These are phyloP conservation scores for Apostichopus leukothele DNA, from an alignment of 53 echinoderm and acorn worm species.

Conservation along the genomic window DNA sequence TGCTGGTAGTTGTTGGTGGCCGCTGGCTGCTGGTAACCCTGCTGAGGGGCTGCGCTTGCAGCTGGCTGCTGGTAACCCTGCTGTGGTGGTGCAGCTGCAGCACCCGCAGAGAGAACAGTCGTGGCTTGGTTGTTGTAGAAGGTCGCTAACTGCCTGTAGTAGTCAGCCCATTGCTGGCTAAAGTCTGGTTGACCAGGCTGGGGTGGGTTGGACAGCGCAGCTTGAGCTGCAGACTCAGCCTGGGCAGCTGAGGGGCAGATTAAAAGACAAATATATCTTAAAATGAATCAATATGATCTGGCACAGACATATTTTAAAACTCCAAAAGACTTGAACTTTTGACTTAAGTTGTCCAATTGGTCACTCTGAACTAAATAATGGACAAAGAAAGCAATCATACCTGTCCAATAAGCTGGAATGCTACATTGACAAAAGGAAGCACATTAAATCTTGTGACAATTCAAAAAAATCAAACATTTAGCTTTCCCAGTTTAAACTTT, in stretches of 20 bases:
- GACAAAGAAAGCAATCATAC: too few relatives aligned
- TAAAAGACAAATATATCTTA: neutral
- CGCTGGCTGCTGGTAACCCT: neutral
- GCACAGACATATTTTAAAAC: too few relatives aligned
- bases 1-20: conserved; percentile 13
- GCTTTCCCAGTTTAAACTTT: too few relatives aligned
- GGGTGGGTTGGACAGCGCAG: conserved; percentile 39
- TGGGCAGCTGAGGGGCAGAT: conserved; percentile 1
- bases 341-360: too few relatives aligned
- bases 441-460: too few relatives aligned
- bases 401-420: too few relatives aligned
- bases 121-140: conserved; percentile 58
- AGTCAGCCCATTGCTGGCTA: conserved; percentile 85
- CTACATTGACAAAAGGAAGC: too few relatives aligned
- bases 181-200: conserved; percentile 73
- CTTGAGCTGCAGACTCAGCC: conserved; percentile 43
- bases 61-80: neutral
- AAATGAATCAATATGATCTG: too few relatives aligned
- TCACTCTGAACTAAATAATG: too few relatives aligned
- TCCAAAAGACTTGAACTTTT: too few relatives aligned
- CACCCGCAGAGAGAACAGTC: conserved; percentile 28
- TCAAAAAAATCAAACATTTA: too few relatives aligned
- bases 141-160: conserved; percentile 82
- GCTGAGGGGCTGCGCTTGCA: conserved; percentile 7
- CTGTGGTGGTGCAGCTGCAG: conserved; percentile 43